Conservation (phyloP, 1,140 invertebrate genomes). For the Panulirus ornatus region DNA sequence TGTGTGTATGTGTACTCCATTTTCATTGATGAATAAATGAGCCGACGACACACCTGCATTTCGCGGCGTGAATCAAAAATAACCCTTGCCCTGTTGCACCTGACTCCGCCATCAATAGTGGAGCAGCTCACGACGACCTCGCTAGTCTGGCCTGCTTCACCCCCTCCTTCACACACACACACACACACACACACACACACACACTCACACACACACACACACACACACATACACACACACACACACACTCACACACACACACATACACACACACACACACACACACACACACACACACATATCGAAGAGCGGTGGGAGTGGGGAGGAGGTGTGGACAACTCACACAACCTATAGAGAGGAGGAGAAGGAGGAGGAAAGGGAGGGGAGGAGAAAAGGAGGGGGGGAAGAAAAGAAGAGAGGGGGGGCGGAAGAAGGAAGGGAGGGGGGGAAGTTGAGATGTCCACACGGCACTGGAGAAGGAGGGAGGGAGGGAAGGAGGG, state of each 20-base stretch:
- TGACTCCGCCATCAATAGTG: neutral
- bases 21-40: conserved; percentile 48
- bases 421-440: neutral
- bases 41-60: conserved; percentile 29
- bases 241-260: too few relatives aligned
- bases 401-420: neutral
- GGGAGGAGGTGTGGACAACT: neutral
- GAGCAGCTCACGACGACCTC: neutral
- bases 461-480: neutral
- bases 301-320: neutral
- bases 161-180: neutral
- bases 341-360: neutral
- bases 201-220: too few relatives aligned
- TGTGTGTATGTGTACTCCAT: conserved; percentile 29
- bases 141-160: neutral
- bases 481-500: neutral
- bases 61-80: conserved; percentile 47
- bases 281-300: neutral
- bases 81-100: conserved; percentile 12
- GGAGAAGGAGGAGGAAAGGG: neutral
- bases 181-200: too few relatives aligned
- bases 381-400: neutral
- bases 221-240: too few relatives aligned
- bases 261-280: neutral
- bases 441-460: neutral